Percentiles rank a stretch among this genome's conserved stretches.
phyloP scores from a whole-genome alignment of 2,888 invertebrate species.

The Taphrorychus bicolor region DNA sequence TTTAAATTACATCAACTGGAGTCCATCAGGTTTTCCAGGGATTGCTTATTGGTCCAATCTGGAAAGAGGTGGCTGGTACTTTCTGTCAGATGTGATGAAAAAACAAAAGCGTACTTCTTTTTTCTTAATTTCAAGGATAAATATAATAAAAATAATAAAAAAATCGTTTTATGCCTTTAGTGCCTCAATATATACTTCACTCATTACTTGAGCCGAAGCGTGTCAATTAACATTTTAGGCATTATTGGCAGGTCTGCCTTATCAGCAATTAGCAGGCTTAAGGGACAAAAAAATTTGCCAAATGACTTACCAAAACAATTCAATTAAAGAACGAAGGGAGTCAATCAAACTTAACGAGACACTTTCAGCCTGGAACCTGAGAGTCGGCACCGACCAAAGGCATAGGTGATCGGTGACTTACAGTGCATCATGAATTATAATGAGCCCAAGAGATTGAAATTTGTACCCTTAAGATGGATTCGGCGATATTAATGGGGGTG shows the following conservation, averaged over 20 bases:
- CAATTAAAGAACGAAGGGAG: slow-evolving; percentile 11
- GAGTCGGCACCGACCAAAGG: slow-evolving; percentile 27
- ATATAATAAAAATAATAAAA: too few relatives aligned
- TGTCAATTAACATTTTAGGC: neutral
- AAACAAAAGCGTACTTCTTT: too few relatives aligned
- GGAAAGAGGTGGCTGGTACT: too few relatives aligned
- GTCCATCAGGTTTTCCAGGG: too few relatives aligned
- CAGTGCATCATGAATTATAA: slow-evolving; percentile 35
- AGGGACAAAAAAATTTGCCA: neutral
- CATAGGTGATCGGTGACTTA: slow-evolving; percentile 31
- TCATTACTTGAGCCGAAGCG: too few relatives aligned
- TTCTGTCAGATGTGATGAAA: too few relatives aligned
- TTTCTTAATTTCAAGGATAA: too few relatives aligned
- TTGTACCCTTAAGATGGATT: slow-evolving; percentile 33
- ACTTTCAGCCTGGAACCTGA: slow-evolving; percentile 14
- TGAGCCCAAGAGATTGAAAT: slow-evolving; percentile 32
- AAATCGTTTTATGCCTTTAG: too few relatives aligned
- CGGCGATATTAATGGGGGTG: slow-evolving; percentile 32
- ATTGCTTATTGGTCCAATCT: too few relatives aligned
- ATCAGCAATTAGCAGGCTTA: neutral
- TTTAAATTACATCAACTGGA: too few relatives aligned
- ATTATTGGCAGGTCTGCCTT: neutral
- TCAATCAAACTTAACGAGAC: slow-evolving; percentile 30
- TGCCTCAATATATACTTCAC: too few relatives aligned
- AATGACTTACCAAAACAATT: slow-evolving; percentile 11